Evolutionary conservation across 2,113 vertebrate genomes (phyloP).

Genomic region (Oryzias melastigma): DNA sequence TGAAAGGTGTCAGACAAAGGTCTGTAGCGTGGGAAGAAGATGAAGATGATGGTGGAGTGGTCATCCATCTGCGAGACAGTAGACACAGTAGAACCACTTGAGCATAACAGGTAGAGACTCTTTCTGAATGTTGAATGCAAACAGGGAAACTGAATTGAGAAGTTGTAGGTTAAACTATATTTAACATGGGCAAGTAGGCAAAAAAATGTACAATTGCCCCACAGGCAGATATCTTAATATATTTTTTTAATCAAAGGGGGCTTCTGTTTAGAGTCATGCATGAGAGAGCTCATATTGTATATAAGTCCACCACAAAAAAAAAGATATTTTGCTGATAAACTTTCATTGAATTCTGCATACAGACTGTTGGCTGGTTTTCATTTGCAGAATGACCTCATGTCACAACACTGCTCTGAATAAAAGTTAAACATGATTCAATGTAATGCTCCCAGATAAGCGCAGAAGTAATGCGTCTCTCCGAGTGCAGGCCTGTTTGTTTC

Average conservation of each 20-base stretch:
- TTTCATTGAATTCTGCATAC: slow-evolving; percentile 10
- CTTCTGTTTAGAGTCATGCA: slow-evolving; percentile 21
- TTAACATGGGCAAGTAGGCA: not conserved
- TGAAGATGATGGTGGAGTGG: slow-evolving; percentile 15
- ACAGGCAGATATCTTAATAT: not conserved
- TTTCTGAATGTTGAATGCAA: slow-evolving; percentile 17
- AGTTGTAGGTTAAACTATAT: not conserved
- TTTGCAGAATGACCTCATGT: slow-evolving; percentile 37
- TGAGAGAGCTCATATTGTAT: slow-evolving; percentile 1
- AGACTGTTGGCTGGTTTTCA: slow-evolving; percentile 45
- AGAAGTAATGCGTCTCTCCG: slow-evolving; percentile 38
- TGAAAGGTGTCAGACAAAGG: slow-evolving; percentile 45
- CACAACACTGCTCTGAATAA: slow-evolving; percentile 47
- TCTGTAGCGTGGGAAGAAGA: slow-evolving; percentile 26
- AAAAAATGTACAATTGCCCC: slow-evolving; percentile 7
- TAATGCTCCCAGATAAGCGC: slow-evolving; percentile 47
- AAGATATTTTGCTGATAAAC: slow-evolving; percentile 32
- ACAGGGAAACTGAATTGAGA: not conserved
- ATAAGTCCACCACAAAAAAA: slow-evolving; percentile 1
- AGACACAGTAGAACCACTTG: slow-evolving; percentile 25
- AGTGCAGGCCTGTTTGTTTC: slow-evolving; percentile 53
- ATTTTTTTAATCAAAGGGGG: not conserved
- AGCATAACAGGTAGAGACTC: slow-evolving; percentile 21
- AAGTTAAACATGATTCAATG: slow-evolving; percentile 60
- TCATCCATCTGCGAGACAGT: slow-evolving; percentile 18